phyloP scores from a whole-genome alignment of 2,113 vertebrate genomes.

The Tyrannus savana region DNA sequence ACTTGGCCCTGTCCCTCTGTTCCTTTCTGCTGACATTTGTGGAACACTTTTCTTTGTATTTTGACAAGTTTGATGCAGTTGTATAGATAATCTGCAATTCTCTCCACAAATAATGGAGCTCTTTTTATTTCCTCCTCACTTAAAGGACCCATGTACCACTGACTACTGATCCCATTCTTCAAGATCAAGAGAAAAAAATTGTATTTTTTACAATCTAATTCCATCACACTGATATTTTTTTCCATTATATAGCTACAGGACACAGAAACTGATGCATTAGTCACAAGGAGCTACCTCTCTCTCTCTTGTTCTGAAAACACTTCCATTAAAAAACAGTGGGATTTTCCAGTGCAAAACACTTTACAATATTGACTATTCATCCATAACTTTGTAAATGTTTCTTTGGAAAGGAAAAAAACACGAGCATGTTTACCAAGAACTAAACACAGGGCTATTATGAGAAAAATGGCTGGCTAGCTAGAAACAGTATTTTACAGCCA shows the following conservation, averaged over 20 bases:
- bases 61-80: neutral
- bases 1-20: neutral
- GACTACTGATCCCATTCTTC: neutral
- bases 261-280: neutral
- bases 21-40: neutral
- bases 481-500: neutral
- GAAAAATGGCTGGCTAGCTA: neutral
- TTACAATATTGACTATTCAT: neutral
- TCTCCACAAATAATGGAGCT: neutral
- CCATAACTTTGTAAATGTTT: neutral
- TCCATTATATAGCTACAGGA: neutral
- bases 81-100: neutral
- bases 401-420: neutral
- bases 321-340: neutral
- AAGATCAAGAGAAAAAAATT: neutral
- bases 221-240: rapidly evolving
- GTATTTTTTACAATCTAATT: neutral
- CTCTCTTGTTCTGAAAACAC: neutral
- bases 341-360: neutral
- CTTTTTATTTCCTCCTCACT: neutral
- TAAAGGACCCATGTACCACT: neutral
- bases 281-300: neutral
- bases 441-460: neutral
- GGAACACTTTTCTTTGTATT: neutral
- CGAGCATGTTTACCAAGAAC: neutral